These are phyloP conservation scores for Reinhardtius hippoglossoides DNA, from an alignment of 2,113 vertebrate species.

Conservation along the genomic window DNA sequence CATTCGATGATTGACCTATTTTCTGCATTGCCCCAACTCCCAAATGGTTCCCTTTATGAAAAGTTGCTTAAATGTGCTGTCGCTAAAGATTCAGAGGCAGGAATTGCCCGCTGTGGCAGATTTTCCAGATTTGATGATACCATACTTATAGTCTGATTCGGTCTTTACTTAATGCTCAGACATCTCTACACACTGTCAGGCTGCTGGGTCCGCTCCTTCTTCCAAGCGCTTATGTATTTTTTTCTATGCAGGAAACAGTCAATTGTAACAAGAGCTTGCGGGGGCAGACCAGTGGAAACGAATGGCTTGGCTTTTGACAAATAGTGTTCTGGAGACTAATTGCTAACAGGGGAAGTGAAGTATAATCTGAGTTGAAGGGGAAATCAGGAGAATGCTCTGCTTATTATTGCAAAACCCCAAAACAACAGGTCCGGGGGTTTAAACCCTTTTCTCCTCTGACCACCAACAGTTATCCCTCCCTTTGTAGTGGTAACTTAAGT, in stretches of 20 bases:
- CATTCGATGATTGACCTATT: conserved; percentile 59
- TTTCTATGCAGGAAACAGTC: conserved; percentile 74
- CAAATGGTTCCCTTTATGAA: conserved; percentile 42
- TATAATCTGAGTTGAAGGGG: conserved; percentile 58
- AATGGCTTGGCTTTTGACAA: conserved; percentile 75
- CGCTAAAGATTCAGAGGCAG: conserved; percentile 15
- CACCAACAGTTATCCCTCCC: conserved; percentile 8
- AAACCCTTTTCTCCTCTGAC: conserved; percentile 30
- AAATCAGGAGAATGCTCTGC: conserved; percentile 56
- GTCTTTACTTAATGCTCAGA: conserved; percentile 14
- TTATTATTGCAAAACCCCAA: conserved; percentile 67
- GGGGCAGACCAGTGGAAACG: conserved; percentile 60
- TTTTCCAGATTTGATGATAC: conserved; percentile 52
- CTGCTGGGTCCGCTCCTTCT: conserved; percentile 45
- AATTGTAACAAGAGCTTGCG: conserved; percentile 75
- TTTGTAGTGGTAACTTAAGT: background rate
- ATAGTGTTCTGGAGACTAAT: conserved; percentile 78
- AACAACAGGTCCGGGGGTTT: conserved; percentile 65
- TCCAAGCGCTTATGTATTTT: conserved; percentile 65
- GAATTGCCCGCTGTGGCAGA: conserved; percentile 9
- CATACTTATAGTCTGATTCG: conserved; percentile 10
- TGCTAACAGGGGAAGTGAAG: conserved; percentile 76
- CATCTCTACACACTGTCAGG: conserved; percentile 32
- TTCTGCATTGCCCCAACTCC: conserved; percentile 35
- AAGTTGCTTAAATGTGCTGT: conserved; percentile 24